Evolutionary conservation across 2,888 invertebrate genomes (phyloP).

Genomic region (Sesamia inferens): DNA sequence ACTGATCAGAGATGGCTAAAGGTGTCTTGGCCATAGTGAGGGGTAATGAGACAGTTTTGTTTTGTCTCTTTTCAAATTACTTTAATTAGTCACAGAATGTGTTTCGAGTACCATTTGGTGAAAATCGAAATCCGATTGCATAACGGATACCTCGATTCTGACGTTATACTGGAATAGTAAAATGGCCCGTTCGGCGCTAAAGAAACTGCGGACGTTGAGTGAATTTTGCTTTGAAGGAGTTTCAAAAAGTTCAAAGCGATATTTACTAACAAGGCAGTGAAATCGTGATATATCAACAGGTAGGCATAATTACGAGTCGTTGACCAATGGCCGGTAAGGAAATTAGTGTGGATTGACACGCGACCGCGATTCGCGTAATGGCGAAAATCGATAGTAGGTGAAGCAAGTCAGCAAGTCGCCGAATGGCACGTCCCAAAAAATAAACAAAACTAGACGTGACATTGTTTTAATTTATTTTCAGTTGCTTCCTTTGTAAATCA

Average conservation of each 20-base stretch:
- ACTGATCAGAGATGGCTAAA: no score
- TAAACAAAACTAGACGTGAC: conserved; percentile 7
- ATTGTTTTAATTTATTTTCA: conserved; percentile 5
- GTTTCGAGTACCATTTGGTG: neutral
- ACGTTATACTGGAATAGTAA: conserved; percentile 49
- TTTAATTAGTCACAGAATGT: neutral
- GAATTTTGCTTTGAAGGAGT: conserved; percentile 49
- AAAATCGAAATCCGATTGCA: conserved; percentile 37
- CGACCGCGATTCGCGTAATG: conserved; percentile 61
- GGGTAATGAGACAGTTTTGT: no score
- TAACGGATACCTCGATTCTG: conserved; percentile 28
- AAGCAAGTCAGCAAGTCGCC: conserved; percentile 1
- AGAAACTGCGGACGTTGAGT: conserved; percentile 37
- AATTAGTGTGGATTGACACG: conserved; percentile 64
- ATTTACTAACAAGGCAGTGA: conserved; percentile 69
- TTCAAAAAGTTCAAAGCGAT: conserved; percentile 48
- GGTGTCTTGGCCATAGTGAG: no score
- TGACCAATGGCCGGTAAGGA: conserved; percentile 63
- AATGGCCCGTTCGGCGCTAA: conserved; percentile 34
- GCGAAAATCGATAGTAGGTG: conserved; percentile 59
- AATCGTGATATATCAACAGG: conserved; percentile 72
- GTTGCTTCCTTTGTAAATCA: neutral
- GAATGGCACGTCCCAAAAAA: conserved; percentile 13
- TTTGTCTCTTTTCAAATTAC: neutral
- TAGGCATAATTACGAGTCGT: conserved; percentile 66